Evolutionary conservation across 1,140 invertebrate genomes (phyloP).

Genomic region (Diuraphis noxia): DNA sequence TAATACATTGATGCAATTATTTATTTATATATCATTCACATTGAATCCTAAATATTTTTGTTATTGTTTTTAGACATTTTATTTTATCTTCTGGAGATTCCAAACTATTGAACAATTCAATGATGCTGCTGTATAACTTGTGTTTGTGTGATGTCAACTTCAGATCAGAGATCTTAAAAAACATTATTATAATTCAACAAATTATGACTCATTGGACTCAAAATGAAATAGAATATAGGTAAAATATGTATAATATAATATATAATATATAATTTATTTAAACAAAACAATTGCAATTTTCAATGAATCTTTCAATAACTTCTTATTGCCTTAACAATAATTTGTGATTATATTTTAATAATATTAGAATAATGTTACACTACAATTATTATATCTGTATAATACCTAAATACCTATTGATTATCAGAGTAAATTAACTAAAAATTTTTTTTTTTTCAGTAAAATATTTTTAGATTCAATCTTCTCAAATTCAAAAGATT

Average conservation of each 20-base stretch:
- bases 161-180: neutral
- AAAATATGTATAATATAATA: too few species aligned
- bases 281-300: too few species aligned
- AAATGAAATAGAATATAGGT: conserved; percentile 49
- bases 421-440: too few species aligned
- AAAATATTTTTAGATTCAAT: conserved; percentile 49
- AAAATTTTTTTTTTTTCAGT: conserved; percentile 21
- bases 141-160: neutral
- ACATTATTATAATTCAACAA: neutral
- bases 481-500: conserved; percentile 23
- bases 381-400: too few species aligned
- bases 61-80: conserved; percentile 13
- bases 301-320: too few species aligned
- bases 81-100: neutral
- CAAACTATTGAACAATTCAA: conserved; percentile 24
- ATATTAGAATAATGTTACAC: too few species aligned
- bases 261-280: too few species aligned
- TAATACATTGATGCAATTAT: neutral
- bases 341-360: too few species aligned
- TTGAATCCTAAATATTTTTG: neutral
- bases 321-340: too few species aligned
- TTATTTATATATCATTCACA: neutral
- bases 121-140: conserved; percentile 27
- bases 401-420: neutral
- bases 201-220: neutral